Evolutionary conservation across 2,888 invertebrate genomes (phyloP), one percentile per base, ranked within the genome.

Genomic region (Microdon myrmicae): DNA sequence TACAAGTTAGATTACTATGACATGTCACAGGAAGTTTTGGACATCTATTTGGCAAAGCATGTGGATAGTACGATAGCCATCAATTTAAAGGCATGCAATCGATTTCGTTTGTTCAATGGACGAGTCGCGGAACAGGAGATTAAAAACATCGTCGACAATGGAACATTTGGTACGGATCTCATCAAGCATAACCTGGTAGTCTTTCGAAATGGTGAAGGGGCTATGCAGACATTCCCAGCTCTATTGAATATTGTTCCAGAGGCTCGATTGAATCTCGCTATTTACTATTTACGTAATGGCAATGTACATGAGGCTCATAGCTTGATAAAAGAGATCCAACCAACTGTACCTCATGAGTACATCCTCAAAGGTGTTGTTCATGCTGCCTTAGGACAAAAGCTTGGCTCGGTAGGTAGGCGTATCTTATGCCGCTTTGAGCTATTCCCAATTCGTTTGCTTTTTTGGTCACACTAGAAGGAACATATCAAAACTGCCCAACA

Each of bases 1-100:
- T 99, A 98, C 81, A 98, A 99, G 79, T 82, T 98, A 72, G 98
- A 98, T 80, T 98, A 96, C 78, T 98, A 96, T 75, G 98, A 98
- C 79, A 96, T 96, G 34, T 96, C 97, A 0, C 96, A 97, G 80
- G 97, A 97, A 81, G 94, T 96, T n/a, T 82, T 97, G 8, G 91
- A 92, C 13, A 88, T 94, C 13, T 99, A 99, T 79, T 82, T 99
- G 41, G 90, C 92, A 58, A 90, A 92, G 74, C 90, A 89, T 79
- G 89, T 94, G 2, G 95, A 96, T 71, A 97, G 97, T 64, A 94
- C 95, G 0, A 92, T 96, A 56, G 98, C 97, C 1, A 88, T 93
- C 16, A 99, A 99, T 82, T 83, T 99, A 48, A 96, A 96, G 79
- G 88, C 88, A 32, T 86, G 86, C 75, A 86, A 86, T 72, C 79